Conservation (phyloP, 1,140 invertebrate species). For the honey bee (Apis mellifera) region DNA sequence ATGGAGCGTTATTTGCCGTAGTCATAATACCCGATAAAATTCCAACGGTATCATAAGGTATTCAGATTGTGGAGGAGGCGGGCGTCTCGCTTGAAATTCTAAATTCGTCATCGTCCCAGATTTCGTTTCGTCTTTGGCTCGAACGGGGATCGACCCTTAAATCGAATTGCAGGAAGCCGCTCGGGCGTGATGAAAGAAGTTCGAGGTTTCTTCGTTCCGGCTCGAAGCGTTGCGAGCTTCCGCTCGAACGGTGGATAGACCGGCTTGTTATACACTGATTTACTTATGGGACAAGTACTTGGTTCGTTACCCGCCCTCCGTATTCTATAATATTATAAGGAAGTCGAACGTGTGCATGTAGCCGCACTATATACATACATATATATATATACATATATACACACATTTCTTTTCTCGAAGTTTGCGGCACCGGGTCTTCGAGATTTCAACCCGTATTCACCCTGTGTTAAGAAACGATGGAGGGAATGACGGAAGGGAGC, state of each 20-base stretch:
- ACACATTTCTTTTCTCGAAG: not conserved
- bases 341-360: constrained; percentile 44
- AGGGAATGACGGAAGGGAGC: constrained; percentile 22
- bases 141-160: constrained; percentile 61
- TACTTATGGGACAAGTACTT: constrained; percentile 63
- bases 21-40: not conserved
- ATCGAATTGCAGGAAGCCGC: constrained; percentile 60
- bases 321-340: constrained; percentile 61
- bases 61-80: constrained; percentile 24
- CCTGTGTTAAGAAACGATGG: constrained; percentile 2
- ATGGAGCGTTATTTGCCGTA: not conserved
- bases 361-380: not conserved
- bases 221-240: constrained; percentile 52
- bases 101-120: constrained; percentile 49
- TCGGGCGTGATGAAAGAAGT: constrained; percentile 63
- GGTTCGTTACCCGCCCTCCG: constrained; percentile 63
- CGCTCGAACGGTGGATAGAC: constrained; percentile 62
- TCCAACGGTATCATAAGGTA: not conserved
- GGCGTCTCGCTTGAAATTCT: constrained; percentile 34
- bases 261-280: constrained; percentile 68
- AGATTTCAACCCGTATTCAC: constrained; percentile 40
- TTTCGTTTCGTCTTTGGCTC: constrained; percentile 20
- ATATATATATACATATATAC: no score
- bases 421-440: constrained; percentile 22
- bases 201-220: constrained; percentile 54